phyloP scores from a whole-genome alignment of 2,888 invertebrate species.

The Agrochola lychnidis region DNA sequence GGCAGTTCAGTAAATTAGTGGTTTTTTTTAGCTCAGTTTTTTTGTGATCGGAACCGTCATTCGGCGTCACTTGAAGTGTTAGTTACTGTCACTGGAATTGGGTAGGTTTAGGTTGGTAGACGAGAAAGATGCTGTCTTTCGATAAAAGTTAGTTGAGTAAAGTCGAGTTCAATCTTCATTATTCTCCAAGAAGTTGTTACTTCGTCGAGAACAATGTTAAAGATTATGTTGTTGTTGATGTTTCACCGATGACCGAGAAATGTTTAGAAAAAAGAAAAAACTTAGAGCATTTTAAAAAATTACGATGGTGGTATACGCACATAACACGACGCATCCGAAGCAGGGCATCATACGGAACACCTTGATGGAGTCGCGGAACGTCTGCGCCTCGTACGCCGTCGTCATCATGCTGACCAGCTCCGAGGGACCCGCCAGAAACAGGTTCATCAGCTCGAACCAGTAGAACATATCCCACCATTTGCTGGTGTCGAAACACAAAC shows the following conservation, averaged over 20 bases:
- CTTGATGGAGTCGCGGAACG: conserved; percentile 66
- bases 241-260: neutral
- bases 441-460: conserved; percentile 70
- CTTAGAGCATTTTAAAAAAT: neutral
- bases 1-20: neutral
- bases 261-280: neutral
- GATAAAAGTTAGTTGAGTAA: neutral
- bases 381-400: conserved; percentile 58
- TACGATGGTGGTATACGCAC: conserved; percentile 54
- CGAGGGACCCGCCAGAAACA: conserved; percentile 51
- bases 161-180: neutral
- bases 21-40: neutral
- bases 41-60: neutral
- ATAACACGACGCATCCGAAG: conserved; percentile 67
- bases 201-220: neutral
- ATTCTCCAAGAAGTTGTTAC: neutral
- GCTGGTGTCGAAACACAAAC: conserved; percentile 43
- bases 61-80: neutral
- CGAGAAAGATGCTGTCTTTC: neutral
- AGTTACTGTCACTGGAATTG: neutral
- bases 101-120: too few relatives aligned
- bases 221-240: neutral
- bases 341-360: conserved; percentile 74
- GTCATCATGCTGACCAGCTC: conserved; percentile 65
- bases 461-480: conserved; percentile 67